Conservation (phyloP, 2,797 vertebrate species). For the Hydrophis major region DNA sequence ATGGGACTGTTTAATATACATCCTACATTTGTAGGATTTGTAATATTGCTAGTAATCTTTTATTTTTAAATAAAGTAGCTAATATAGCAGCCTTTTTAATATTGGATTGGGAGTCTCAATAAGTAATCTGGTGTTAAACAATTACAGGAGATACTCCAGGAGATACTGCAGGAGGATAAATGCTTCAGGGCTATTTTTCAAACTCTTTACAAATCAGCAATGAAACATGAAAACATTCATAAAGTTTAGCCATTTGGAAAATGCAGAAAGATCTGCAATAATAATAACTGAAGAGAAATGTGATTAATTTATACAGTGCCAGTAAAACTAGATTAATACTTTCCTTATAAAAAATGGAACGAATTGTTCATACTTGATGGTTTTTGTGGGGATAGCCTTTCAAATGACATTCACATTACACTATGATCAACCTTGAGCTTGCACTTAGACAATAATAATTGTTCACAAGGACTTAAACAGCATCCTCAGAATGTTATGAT, state of each 20-base stretch:
- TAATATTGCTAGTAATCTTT: neutral
- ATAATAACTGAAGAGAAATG: slow-evolving; percentile 1
- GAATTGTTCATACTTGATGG: neutral
- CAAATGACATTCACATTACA: neutral
- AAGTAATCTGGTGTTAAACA: neutral
- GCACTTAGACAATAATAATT: neutral
- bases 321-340: neutral
- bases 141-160: neutral
- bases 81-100: neutral
- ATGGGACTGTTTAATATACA: too few species aligned
- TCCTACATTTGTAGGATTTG: too few species aligned
- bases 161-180: neutral
- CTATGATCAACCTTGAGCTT: neutral
- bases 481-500: neutral
- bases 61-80: neutral
- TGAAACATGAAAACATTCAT: slow-evolving; percentile 20
- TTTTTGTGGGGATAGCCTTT: neutral
- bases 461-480: neutral
- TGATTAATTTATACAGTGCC: neutral
- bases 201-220: neutral
- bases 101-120: neutral
- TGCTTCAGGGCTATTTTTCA: neutral
- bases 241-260: slow-evolving; percentile 17
- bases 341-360: neutral
- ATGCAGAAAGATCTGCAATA: neutral